Percentiles rank a stretch among this genome's conserved stretches.
phyloP scores from a whole-genome alignment of 2,888 invertebrate genomes.

The Diaphora mendica region DNA sequence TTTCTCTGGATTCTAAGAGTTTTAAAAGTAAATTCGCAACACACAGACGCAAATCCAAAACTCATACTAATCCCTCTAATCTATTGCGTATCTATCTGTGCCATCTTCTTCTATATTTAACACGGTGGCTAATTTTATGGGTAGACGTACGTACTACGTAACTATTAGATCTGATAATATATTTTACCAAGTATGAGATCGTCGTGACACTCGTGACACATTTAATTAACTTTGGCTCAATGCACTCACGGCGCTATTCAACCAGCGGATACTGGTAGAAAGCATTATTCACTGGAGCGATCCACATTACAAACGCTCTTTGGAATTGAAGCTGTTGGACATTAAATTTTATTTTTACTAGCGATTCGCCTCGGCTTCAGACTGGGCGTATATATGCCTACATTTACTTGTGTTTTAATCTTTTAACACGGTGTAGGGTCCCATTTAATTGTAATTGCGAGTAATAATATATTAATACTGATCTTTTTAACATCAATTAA shows the following conservation, averaged over 20 bases:
- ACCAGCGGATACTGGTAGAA: slow-evolving; percentile 23
- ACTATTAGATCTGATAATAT: slow-evolving; percentile 2
- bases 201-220: slow-evolving; percentile 8
- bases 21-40: neutral
- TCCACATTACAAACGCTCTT: neutral
- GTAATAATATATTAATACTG: too few species aligned
- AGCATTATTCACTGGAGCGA: slow-evolving; percentile 30
- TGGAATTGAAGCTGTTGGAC: slow-evolving; percentile 23
- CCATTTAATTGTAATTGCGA: neutral
- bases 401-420: neutral
- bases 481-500: too few species aligned
- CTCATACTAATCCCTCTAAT: neutral
- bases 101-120: neutral
- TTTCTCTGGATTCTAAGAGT: neutral
- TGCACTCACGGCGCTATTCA: slow-evolving; percentile 13
- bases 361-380: neutral
- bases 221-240: slow-evolving; percentile 26
- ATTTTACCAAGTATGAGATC: slow-evolving; percentile 9
- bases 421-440: neutral
- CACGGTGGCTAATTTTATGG: neutral
- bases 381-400: neutral
- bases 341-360: slow-evolving; percentile 62
- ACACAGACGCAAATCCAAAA: neutral
- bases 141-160: neutral
- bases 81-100: neutral